A percentile compares a stretch with the other conserved stretches of the same genome.
These are phyloP conservation scores for Diceros bicornis DNA, from an alignment of 2,797 vertebrate genomes.

Conservation along the genomic window DNA sequence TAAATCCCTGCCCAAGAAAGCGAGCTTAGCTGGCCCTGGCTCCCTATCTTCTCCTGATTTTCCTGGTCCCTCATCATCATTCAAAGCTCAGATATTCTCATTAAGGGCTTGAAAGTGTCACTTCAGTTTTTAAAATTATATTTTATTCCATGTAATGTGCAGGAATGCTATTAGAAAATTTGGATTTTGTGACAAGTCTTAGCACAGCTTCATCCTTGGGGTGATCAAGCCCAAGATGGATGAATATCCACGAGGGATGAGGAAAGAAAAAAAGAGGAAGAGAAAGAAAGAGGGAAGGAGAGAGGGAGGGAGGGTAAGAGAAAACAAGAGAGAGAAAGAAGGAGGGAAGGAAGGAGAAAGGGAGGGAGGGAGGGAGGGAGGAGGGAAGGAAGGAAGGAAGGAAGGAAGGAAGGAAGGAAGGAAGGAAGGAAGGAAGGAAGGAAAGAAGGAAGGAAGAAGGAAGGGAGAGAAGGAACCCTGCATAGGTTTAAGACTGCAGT, in stretches of 20 bases:
- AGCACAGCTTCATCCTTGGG: background rate
- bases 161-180: background rate
- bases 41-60: background rate
- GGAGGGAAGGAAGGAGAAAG: too few species aligned
- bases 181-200: background rate
- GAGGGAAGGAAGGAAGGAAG: too few species aligned
- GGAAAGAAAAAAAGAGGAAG: background rate
- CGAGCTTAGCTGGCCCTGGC: background rate
- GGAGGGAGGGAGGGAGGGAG: background rate
- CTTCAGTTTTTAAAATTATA: background rate
- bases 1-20: background rate
- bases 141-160: background rate
- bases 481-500: background rate
- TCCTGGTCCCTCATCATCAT: background rate
- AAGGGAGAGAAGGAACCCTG: background rate
- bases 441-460: too few species aligned
- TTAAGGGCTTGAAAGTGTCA: background rate
- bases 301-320: accelerated
- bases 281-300: background rate
- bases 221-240: background rate
- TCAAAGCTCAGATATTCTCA: background rate
- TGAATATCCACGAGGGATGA: background rate
- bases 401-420: too few species aligned
- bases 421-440: too few species aligned
- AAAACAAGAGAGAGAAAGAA: background rate